These are phyloP conservation scores for Aporrectodea caliginosa DNA, from an alignment of 1,140 invertebrate species.

Conservation along the genomic window DNA sequence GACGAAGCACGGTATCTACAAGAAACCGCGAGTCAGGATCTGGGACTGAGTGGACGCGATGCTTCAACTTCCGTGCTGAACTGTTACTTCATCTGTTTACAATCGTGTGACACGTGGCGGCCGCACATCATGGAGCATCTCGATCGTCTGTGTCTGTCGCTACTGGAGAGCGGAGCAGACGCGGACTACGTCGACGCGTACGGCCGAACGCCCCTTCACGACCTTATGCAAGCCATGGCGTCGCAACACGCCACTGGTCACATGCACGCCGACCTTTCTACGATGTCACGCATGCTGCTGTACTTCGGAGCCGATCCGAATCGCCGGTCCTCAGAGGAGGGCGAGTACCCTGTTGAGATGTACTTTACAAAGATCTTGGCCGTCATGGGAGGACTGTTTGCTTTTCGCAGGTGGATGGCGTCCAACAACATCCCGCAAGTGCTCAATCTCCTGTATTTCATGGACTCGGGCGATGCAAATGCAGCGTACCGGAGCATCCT, in stretches of 20 bases:
- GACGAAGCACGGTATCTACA: constrained; percentile 11
- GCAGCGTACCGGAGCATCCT: constrained; percentile 9
- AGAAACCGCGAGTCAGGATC: not conserved
- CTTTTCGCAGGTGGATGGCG: constrained; percentile 19
- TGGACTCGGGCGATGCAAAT: constrained; percentile 15
- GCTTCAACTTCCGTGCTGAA: constrained; percentile 24
- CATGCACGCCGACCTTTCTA: constrained; percentile 24
- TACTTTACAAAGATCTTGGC: constrained; percentile 23
- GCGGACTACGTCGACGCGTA: constrained; percentile 4
- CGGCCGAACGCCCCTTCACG: constrained; percentile 30
- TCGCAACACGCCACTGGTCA: constrained; percentile 29
- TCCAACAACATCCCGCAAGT: constrained; percentile 15
- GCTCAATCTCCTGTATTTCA: constrained; percentile 16
- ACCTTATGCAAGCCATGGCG: constrained; percentile 20
- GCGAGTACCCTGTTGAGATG: constrained; percentile 17
- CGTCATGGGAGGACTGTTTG: constrained; percentile 29
- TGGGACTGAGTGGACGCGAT: constrained; percentile 6
- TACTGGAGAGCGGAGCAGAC: constrained; percentile 19
- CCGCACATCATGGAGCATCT: constrained; percentile 26
- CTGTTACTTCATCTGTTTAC: constrained; percentile 18
- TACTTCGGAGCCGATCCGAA: constrained; percentile 26
- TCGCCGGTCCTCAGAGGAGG: not conserved
- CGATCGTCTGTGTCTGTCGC: constrained; percentile 20
- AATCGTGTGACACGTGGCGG: constrained; percentile 25
- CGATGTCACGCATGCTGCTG: constrained; percentile 28